phyloP scores from a whole-genome alignment of 2,888 invertebrate species.

The Drosophila neotestacea region DNA sequence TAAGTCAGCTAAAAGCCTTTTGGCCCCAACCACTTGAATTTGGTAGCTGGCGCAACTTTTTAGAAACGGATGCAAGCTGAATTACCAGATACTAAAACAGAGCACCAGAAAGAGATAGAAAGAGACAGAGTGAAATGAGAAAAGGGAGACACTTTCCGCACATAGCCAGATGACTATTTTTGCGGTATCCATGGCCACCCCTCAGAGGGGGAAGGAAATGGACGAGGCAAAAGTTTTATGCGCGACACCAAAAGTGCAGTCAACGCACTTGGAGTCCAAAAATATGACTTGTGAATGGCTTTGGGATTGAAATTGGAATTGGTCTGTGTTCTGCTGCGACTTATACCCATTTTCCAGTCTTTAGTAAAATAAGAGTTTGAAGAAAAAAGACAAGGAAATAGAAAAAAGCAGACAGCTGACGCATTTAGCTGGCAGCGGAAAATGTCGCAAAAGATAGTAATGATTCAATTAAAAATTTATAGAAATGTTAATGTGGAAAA shows the following conservation, averaged over 20 bases:
- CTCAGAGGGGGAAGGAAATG: conserved; percentile 2
- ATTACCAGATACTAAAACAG: conserved; percentile 48
- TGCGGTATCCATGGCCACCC: conserved; percentile 27
- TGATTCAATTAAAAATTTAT: conserved; percentile 19
- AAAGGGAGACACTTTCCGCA: conserved; percentile 25
- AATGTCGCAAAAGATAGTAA: conserved; percentile 2
- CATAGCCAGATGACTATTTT: conserved; percentile 62
- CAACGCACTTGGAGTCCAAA: conserved; percentile 69
- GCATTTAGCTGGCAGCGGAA: conserved; percentile 1
- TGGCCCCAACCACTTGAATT: conserved; percentile 71
- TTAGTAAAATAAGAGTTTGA: conserved; percentile 56
- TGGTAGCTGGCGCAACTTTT: conserved; percentile 66
- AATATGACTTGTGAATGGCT: conserved; percentile 66
- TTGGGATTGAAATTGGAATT: conserved; percentile 39
- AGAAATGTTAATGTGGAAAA: not conserved
- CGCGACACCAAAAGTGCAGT: conserved; percentile 70
- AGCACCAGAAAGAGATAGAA: conserved; percentile 2
- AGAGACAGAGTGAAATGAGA: not conserved
- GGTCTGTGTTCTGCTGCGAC: conserved; percentile 36
- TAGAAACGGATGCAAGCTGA: conserved; percentile 73
- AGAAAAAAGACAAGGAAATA: not conserved
- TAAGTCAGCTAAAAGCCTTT: conserved; percentile 77
- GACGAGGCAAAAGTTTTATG: conserved; percentile 64
- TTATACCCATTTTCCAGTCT: conserved; percentile 24
- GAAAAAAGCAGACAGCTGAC: conserved; percentile 3